Conservation (phyloP, 2,888 invertebrate genomes). For the Argyresthia albistria region DNA sequence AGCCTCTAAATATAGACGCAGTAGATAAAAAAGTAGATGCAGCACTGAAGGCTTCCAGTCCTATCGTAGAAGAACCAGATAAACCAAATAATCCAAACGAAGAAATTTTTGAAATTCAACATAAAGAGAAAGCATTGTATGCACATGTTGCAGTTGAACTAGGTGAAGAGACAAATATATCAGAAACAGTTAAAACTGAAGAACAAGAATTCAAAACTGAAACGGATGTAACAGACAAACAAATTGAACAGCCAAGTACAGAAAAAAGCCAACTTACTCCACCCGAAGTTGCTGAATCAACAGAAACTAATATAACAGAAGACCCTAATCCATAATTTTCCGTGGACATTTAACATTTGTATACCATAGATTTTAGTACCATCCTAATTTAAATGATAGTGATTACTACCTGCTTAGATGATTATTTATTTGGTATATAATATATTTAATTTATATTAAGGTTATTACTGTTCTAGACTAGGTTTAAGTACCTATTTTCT, state of each 20-base stretch:
- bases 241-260: neutral
- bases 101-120: neutral
- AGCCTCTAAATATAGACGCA: neutral
- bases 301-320: too few species aligned
- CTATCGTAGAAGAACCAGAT: neutral
- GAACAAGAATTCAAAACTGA: constrained; percentile 2
- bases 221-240: neutral
- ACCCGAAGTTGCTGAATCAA: too few species aligned
- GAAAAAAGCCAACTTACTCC: too few species aligned
- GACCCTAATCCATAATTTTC: too few species aligned
- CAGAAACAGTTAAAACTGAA: neutral
- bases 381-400: too few species aligned
- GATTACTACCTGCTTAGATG: too few species aligned
- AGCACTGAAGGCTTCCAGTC: neutral
- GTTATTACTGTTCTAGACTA: neutral
- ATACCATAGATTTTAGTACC: too few species aligned
- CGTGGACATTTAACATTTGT: too few species aligned
- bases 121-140: too few species aligned
- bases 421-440: too few species aligned
- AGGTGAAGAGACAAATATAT: neutral
- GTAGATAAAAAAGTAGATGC: neutral
- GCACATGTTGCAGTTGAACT: too few species aligned
- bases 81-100: neutral
- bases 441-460: too few species aligned
- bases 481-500: neutral